phyloP scores from a whole-genome alignment of 1,140 invertebrate genomes.

The Frieseomelitta varia region DNA sequence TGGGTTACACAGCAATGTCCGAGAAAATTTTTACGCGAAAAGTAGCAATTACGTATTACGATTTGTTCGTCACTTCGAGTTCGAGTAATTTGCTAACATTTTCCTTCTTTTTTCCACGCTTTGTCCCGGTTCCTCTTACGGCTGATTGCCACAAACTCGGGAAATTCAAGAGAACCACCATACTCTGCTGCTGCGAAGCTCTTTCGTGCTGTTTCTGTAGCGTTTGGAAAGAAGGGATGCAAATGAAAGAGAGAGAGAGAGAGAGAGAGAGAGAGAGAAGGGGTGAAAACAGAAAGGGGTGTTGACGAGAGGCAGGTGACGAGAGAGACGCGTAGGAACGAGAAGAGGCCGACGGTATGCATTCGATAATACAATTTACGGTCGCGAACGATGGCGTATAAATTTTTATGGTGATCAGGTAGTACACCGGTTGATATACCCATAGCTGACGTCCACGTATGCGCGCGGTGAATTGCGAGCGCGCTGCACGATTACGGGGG shows the following conservation, averaged over 20 bases:
- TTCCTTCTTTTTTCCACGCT: neutral
- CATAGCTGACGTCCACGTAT: slow-evolving; percentile 57
- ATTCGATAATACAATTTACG: slow-evolving; percentile 81
- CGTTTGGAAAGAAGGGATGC: slow-evolving; percentile 6
- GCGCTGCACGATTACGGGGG: slow-evolving; percentile 25
- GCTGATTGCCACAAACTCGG: neutral
- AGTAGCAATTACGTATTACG: too few species aligned
- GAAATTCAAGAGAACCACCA: slow-evolving; percentile 21
- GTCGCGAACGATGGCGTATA: slow-evolving; percentile 75
- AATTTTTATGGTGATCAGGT: slow-evolving; percentile 82
- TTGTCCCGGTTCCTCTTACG: slow-evolving; percentile 8
- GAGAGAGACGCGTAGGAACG: slow-evolving; percentile 49
- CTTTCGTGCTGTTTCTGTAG: too few species aligned
- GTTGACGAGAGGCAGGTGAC: neutral
- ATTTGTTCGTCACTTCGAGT: neutral
- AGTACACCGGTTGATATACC: slow-evolving; percentile 73
- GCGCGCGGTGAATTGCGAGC: slow-evolving; percentile 70
- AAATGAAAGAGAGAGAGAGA: neutral
- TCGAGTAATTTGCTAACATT: neutral
- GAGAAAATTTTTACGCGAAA: too few species aligned
- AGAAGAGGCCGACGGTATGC: slow-evolving; percentile 67
- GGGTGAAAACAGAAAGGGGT: neutral
- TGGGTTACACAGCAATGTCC: too few species aligned
- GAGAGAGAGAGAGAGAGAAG: neutral
- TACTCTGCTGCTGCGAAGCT: neutral